These are phyloP conservation scores for Oreochromis mossambicus DNA, from an alignment of 2,797 vertebrate species.

Conservation along the genomic window DNA sequence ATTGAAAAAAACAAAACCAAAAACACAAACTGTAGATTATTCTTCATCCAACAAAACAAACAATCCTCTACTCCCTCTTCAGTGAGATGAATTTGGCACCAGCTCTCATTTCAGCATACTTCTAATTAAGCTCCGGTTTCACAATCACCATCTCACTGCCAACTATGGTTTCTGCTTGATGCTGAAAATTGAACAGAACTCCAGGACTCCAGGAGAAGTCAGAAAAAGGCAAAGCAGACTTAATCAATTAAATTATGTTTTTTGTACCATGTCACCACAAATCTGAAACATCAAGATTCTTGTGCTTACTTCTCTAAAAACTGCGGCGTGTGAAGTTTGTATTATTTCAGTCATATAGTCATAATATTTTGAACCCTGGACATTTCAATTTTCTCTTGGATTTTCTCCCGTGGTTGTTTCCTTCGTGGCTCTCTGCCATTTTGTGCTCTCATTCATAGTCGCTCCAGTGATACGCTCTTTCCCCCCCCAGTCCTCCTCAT, in stretches of 20 bases:
- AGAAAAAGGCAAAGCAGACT: slow-evolving; percentile 1
- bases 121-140: slow-evolving; percentile 37
- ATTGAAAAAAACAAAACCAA: neutral
- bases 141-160: slow-evolving; percentile 2
- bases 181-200: slow-evolving; percentile 32
- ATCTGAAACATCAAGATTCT: neutral
- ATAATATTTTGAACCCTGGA: neutral
- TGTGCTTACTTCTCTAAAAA: neutral
- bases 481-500: neutral
- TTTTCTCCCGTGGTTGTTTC: slow-evolving; percentile 3
- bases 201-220: neutral
- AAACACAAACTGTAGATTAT: neutral
- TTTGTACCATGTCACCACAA: neutral
- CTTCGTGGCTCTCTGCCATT: slow-evolving; percentile 33
- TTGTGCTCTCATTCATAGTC: slow-evolving; percentile 3
- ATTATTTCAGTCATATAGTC: neutral
- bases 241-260: slow-evolving; percentile 14
- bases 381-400: slow-evolving; percentile 6
- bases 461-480: neutral
- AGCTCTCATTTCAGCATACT: slow-evolving; percentile 15
- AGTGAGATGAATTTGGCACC: slow-evolving; percentile 41
- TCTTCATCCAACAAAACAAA: slow-evolving; percentile 28
- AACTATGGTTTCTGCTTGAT: slow-evolving; percentile 47
- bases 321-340: neutral
- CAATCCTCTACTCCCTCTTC: neutral